These are phyloP conservation scores for Cryptomyrus ogoouensis DNA, from an alignment of 2,113 vertebrate genomes.

Conservation along the genomic window DNA sequence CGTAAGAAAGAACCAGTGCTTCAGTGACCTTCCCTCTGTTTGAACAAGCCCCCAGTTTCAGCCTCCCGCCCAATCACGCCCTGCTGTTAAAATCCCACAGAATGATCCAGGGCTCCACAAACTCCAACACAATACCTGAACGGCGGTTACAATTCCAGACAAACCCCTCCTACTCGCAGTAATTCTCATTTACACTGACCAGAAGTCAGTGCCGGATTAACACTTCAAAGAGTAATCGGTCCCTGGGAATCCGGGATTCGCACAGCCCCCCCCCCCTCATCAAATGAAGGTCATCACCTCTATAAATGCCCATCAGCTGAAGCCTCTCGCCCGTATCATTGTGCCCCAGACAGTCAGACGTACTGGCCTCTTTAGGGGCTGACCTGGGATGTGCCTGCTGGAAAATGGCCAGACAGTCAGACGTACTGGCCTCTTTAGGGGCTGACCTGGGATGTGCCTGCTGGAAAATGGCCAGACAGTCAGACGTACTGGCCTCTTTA, in stretches of 20 bases:
- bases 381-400: background rate
- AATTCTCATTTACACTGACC: background rate
- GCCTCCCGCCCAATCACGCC: background rate
- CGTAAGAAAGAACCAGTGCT: background rate
- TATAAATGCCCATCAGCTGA: background rate
- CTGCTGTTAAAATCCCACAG: background rate
- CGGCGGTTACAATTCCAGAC: background rate
- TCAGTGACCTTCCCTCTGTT: background rate
- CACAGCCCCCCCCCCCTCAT: background rate
- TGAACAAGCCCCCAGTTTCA: background rate
- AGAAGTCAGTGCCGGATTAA: background rate
- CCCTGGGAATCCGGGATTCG: background rate
- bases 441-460: background rate
- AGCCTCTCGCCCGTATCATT: background rate
- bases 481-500: background rate
- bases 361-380: background rate
- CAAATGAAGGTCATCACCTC: background rate
- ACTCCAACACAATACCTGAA: background rate
- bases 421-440: background rate
- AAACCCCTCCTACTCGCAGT: background rate
- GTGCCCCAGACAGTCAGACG: background rate
- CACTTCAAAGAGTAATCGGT: background rate
- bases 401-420: background rate
- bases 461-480: background rate
- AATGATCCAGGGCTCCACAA: background rate